Base-by-base conservation (phyloP, 2,888 invertebrate genomes). In the Acronicta aceris region DNA sequence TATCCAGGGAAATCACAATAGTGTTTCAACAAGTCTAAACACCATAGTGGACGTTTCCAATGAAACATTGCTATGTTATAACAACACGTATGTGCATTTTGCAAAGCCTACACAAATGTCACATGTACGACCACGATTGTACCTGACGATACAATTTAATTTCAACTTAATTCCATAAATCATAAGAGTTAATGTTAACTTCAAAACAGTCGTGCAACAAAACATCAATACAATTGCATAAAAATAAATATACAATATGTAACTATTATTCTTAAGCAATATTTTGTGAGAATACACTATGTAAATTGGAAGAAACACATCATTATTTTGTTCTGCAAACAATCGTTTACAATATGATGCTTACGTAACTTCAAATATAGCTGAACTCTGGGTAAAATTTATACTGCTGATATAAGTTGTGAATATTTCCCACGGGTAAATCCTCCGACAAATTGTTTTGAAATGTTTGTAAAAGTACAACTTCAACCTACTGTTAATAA, bases 71-170 rank as follows among this genome's bases (percentile, higher is more conserved):
- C 30, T 42, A 46, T 42, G 60, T 61, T 60, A 56, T 43, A 33
- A 15, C 60, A 53, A 68, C 62, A 69, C 66, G 51, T 67, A 62
- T 61, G 21, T 21, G n/a, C 59, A 62, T 74, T 75, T 76, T 72
- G 74, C 78, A 67, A 69, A 72, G 64, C 72, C 75, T 71, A 80
- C 78, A 76, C 73, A 74, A 72, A 78, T 74, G 68, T 76, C 73
- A 76, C 65, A 76, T 75, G 71, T 65, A 48, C 13, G 52, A 57
- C 57, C 54, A n/a, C 46, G 71, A 74, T 71, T 63, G 30, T 62
- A 57, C 0, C 16, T 43, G 5, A 48, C 2, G 16, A 33, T 42
- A 33, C 33, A 58, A 21, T 52, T 33, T 12, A 55, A 25, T 56
- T 48, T 30, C 40, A 59, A 59, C 63, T 55, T 40, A 60, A 47